Percentiles rank a stretch among this genome's conserved stretches.
Conservation (phyloP, 2,797 vertebrate genomes). For the Malurus splendens region DNA sequence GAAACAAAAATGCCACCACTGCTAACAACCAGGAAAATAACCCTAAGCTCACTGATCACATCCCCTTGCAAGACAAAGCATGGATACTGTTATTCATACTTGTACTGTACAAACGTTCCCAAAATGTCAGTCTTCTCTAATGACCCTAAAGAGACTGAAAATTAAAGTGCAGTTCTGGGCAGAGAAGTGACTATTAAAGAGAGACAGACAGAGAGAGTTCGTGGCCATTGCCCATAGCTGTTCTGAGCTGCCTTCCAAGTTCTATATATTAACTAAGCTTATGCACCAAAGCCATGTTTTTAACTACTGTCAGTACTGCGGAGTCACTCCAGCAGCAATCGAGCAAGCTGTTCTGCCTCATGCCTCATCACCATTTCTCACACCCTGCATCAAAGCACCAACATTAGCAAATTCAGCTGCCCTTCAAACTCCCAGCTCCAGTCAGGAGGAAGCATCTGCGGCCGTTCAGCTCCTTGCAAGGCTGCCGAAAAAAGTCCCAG, state of each 20-base stretch:
- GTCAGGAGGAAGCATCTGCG: conserved; percentile 36
- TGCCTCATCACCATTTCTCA: conserved; percentile 72
- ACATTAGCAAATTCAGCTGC: conserved; percentile 64
- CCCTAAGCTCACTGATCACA: background rate
- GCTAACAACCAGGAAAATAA: background rate
- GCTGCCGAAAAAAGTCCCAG: background rate
- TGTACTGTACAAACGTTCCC: background rate
- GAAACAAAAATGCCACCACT: background rate
- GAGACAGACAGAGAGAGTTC: background rate
- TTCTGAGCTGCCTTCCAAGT: conserved; percentile 54
- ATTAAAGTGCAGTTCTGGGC: conserved; percentile 7
- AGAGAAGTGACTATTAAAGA: conserved; percentile 2
- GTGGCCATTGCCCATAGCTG: conserved; percentile 23
- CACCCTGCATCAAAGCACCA: conserved; percentile 65
- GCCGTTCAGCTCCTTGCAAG: background rate
- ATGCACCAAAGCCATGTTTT: conserved; percentile 57
- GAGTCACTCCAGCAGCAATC: conserved; percentile 70
- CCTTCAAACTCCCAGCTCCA: conserved; percentile 56
- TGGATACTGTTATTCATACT: background rate
- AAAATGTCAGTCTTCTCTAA: conserved; percentile 22
- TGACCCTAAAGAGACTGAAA: conserved; percentile 3
- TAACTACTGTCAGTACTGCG: conserved; percentile 61
- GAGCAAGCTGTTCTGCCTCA: conserved; percentile 77
- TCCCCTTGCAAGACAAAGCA: background rate
- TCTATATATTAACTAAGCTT: conserved; percentile 70